Base-by-base conservation (phyloP, 2,888 invertebrate species). In the Zelleria hepariella region DNA sequence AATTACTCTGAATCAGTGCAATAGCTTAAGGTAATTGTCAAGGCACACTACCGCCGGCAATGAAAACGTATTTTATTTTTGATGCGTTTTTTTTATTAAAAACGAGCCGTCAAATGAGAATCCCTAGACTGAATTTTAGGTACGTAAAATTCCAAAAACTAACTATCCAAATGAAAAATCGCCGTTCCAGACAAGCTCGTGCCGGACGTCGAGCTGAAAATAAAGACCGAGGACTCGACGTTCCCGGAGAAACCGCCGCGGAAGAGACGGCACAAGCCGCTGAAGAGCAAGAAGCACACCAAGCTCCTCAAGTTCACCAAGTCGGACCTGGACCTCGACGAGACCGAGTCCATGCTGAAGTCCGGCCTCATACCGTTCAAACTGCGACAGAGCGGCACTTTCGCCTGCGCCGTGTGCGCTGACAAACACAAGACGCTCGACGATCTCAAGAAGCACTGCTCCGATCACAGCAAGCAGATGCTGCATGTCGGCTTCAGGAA, bases 351-450 rank as follows among this genome's bases (percentile, higher is more conserved):
- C 0, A 77, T 88, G 78, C 51, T 88, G 0, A 63, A 70, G 42
- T 63, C 67, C 0, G 88, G 88, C 0, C 64, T 87, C 0, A 86
- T 88, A 62, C 88, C 87, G 0, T 88, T 88, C 63, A 87, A 82
- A 68, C 80, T 86, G 2, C 66, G 73, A 1, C 82, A 80, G 59
- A 79, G 80, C 58, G 64, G 72, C 0, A 66, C 67, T 0, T 86
- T 75, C 55, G 69, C 77, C 0, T 88, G 88, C 59, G 69, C 81
- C 0, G 69, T 86, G 27, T 88, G 88, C 57, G 74, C 80, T 0
- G 78, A 82, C 15, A 82, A 78, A 24, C 76, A 78, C 0, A 64
- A 65, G 0, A 72, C 67, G 6, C 59, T 88, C 4, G 84, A 86
- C 21, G 76, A 80, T 5, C 68, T 86, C 0, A 81, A 76, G 59